Evolutionary conservation across 2,797 vertebrate genomes (phyloP).

Genomic region (Chiloscyllium punctatum): DNA sequence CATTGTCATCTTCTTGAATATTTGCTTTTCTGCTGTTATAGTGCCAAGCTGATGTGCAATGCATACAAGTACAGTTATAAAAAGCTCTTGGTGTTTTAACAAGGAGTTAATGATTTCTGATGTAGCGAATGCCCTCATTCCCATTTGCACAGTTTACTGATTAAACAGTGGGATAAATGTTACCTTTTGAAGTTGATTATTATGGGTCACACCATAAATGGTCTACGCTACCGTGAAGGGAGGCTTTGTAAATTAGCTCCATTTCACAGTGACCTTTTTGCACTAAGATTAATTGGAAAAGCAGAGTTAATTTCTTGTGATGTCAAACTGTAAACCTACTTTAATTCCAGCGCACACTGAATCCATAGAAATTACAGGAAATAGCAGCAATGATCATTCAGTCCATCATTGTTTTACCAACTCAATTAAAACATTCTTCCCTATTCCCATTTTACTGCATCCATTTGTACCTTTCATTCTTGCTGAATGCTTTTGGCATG

Average conservation of each 20-base stretch:
- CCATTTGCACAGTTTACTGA: constrained; percentile 8
- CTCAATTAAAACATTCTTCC: neutral
- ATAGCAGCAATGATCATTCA: neutral
- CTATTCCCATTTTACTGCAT: neutral
- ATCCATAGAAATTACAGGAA: neutral
- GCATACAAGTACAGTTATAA: neutral
- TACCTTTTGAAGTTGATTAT: neutral
- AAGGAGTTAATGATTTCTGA: neutral
- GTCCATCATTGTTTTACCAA: neutral
- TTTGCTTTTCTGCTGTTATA: neutral
- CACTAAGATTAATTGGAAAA: neutral
- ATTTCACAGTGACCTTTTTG: neutral
- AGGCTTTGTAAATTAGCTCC: neutral
- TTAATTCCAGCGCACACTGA: neutral
- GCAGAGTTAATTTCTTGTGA: neutral
- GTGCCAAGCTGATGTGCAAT: neutral
- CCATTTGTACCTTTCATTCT: neutral
- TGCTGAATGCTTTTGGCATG: neutral
- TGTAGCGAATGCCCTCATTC: neutral
- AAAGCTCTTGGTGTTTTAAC: neutral
- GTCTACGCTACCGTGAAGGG: neutral
- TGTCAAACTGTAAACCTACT: neutral
- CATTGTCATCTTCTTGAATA: no score
- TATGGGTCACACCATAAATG: neutral
- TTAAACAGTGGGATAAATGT: neutral